These are phyloP conservation scores for Epistrophella euchroma DNA, from an alignment of 2,888 invertebrate genomes.

Conservation along the genomic window DNA sequence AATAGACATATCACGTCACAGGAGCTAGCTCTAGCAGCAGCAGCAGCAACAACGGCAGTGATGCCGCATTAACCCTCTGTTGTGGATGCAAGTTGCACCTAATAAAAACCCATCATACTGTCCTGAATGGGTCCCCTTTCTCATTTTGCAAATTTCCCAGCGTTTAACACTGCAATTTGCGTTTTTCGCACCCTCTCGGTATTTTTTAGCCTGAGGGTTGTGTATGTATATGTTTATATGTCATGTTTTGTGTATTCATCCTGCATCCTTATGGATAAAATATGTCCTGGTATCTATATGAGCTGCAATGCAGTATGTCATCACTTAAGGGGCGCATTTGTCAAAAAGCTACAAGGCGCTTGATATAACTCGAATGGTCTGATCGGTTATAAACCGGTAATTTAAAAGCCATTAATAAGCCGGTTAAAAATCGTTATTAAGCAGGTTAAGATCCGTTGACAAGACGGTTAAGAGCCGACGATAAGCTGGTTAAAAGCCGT, in stretches of 20 bases:
- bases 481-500: no score
- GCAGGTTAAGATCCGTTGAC: no score
- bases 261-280: conserved; percentile 46
- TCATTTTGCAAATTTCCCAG: conserved; percentile 60
- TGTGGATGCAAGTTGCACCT: conserved; percentile 68
- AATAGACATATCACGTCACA: conserved; percentile 73
- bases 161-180: conserved; percentile 74
- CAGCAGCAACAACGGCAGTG: neutral
- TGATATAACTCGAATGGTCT: neutral
- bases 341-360: neutral
- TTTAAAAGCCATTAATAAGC: no score
- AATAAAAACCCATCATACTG: conserved; percentile 52
- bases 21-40: neutral
- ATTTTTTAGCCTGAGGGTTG: conserved; percentile 38
- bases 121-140: conserved; percentile 13
- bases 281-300: conserved; percentile 34
- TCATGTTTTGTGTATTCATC: conserved; percentile 36
- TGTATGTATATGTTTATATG: conserved; percentile 26
- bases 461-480: no score
- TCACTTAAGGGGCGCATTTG: conserved; percentile 12
- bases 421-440: no score
- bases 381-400: no score
- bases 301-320: conserved; percentile 70
- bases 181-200: conserved; percentile 69
- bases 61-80: conserved; percentile 45